Evolutionary conservation across 2,113 vertebrate species (phyloP).

Genomic region (Gnathonemus longibarbis): DNA sequence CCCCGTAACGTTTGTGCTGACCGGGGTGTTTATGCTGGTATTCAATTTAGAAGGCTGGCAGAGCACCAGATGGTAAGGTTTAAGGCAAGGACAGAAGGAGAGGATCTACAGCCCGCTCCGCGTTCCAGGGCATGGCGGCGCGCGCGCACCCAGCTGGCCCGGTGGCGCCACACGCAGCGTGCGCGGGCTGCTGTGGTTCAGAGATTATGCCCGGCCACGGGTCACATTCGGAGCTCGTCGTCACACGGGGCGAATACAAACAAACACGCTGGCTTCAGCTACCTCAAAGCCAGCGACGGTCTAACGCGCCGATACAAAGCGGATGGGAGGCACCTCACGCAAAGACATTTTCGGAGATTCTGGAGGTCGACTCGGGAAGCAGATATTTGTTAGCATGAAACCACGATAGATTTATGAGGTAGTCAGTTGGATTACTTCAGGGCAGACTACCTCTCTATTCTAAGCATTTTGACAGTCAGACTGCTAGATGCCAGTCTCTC

Average conservation of each 20-base stretch:
- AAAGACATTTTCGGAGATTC: background rate
- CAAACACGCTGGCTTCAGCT: background rate
- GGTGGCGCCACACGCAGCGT: background rate
- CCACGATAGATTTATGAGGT: background rate
- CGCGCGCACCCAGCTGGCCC: background rate
- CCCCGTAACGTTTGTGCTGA: slow-evolving; percentile 59
- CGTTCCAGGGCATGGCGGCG: slow-evolving; percentile 32
- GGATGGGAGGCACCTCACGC: background rate
- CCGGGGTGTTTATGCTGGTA: slow-evolving; percentile 55
- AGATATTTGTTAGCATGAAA: background rate
- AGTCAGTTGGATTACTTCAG: background rate
- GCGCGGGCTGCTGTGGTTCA: slow-evolving; percentile 18
- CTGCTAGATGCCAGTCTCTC: background rate
- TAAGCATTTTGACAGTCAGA: background rate
- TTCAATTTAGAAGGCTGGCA: slow-evolving; percentile 61
- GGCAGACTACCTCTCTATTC: background rate
- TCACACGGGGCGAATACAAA: background rate
- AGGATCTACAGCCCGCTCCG: slow-evolving; percentile 2
- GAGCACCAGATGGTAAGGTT: slow-evolving; percentile 57
- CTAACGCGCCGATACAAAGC: too few relatives aligned
- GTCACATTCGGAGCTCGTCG: background rate
- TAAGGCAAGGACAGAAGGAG: slow-evolving; percentile 47
- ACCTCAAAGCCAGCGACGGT: background rate
- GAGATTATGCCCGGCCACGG: background rate
- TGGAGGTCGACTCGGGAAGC: background rate